A percentile compares a stretch with the other conserved stretches of the same genome.
Conservation (phyloP, 1,140 invertebrate genomes). For the Rhopalosiphum maidis region DNA sequence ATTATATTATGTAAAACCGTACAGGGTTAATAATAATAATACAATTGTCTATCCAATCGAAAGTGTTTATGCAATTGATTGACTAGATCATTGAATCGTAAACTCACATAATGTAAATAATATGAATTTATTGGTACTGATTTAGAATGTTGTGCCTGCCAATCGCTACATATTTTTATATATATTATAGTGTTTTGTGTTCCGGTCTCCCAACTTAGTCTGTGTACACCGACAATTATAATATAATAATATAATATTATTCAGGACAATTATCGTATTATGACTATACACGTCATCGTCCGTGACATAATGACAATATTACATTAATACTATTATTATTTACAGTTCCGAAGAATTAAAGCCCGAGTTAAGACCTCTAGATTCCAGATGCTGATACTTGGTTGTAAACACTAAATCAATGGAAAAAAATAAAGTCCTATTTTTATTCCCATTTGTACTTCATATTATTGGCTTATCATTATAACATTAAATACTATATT, state of each 20-base stretch:
- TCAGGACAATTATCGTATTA: too few species aligned
- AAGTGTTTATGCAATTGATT: neutral
- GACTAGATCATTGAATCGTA: neutral
- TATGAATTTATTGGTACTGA: neutral
- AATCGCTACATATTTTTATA: neutral
- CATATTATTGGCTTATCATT: too few species aligned
- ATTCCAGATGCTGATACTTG: too few species aligned
- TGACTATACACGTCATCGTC: too few species aligned
- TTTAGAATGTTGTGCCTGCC: neutral
- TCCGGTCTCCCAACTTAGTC: neutral
- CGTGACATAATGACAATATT: too few species aligned
- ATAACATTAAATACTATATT: too few species aligned
- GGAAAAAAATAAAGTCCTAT: too few species aligned
- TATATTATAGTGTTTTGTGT: neutral
- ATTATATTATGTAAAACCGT: neutral
- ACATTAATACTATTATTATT: too few species aligned
- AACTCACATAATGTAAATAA: neutral
- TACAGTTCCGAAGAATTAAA: too few species aligned
- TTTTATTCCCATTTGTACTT: too few species aligned
- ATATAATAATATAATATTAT: neutral
- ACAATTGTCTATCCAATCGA: neutral
- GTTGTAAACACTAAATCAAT: too few species aligned
- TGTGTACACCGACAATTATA: neutral
- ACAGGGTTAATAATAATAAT: neutral
- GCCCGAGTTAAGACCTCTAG: too few species aligned